Evolutionary conservation across 2,888 invertebrate genomes (phyloP).

Genomic region (Agriopis aurantiaria): DNA sequence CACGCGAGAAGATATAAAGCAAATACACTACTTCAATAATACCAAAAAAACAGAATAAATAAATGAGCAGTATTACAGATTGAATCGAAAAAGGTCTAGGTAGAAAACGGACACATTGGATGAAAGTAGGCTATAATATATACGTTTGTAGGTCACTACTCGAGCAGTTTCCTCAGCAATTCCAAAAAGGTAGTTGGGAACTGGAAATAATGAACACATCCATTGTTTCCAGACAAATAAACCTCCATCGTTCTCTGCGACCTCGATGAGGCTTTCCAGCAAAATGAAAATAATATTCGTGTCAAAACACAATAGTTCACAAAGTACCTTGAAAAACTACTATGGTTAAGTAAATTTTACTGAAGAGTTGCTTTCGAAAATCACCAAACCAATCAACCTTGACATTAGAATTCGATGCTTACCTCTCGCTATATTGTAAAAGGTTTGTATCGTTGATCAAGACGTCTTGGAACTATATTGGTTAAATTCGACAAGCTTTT

Average conservation of each 20-base stretch:
- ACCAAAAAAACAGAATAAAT: conserved; percentile 1
- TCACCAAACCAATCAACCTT: conserved; percentile 30
- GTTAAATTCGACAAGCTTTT: not conserved
- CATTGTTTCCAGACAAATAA: conserved; percentile 58
- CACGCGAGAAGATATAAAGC: conserved; percentile 18
- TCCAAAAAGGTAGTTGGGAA: conserved; percentile 49
- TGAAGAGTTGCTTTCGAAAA: conserved; percentile 32
- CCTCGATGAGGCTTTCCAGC: conserved; percentile 50
- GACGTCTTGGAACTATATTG: not conserved
- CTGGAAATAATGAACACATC: conserved; percentile 50
- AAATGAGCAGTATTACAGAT: not conserved
- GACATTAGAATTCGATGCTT: conserved; percentile 23
- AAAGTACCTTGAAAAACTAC: conserved; percentile 24
- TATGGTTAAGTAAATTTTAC: conserved; percentile 24
- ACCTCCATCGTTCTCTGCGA: conserved; percentile 43
- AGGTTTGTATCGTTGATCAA: conserved; percentile 4
- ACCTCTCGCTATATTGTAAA: conserved; percentile 13
- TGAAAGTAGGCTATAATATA: conserved; percentile 47
- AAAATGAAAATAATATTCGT: conserved; percentile 36
- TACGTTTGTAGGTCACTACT: conserved; percentile 34
- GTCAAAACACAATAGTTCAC: conserved; percentile 27
- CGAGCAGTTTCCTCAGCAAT: conserved; percentile 23
- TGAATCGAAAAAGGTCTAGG: conserved; percentile 8
- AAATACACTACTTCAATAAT: conserved; percentile 17
- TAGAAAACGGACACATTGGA: conserved; percentile 15